Evolutionary conservation across 2,113 vertebrate species (phyloP).

Genomic region (Alces alces): DNA sequence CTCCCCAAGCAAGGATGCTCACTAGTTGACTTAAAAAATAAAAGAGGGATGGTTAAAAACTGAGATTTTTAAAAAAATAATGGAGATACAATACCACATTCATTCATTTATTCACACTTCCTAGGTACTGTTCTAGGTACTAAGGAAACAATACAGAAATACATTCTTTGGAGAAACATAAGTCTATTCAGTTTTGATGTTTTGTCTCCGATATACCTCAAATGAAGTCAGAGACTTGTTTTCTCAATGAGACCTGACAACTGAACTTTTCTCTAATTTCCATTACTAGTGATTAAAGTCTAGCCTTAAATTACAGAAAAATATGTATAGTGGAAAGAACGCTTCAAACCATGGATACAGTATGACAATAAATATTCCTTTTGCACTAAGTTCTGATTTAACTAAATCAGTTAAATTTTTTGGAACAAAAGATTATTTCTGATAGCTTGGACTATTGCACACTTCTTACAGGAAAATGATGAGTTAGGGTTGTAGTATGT

Average conservation of each 20-base stretch:
- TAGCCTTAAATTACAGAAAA: neutral
- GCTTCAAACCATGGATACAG: neutral
- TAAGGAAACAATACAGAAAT: neutral
- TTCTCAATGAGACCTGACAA: neutral
- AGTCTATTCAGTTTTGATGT: neutral
- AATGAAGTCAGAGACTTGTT: neutral
- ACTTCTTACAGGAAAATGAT: slow-evolving; percentile 44
- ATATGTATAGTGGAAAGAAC: neutral
- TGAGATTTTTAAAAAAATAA: neutral
- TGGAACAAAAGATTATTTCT: slow-evolving; percentile 48
- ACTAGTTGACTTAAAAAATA: neutral
- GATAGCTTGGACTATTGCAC: slow-evolving; percentile 25
- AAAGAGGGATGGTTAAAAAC: neutral
- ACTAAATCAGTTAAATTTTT: slow-evolving; percentile 47
- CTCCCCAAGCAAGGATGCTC: neutral
- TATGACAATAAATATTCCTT: neutral
- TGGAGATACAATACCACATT: neutral
- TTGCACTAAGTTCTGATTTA: slow-evolving; percentile 41
- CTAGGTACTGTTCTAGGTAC: neutral
- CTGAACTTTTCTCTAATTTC: neutral
- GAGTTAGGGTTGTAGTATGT: slow-evolving; percentile 40
- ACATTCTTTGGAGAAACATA: neutral
- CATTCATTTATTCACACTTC: neutral
- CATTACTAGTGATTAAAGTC: neutral
- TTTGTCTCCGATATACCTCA: neutral